Percentiles rank a stretch among this genome's conserved stretches.
These are phyloP conservation scores for Aegithalos caudatus DNA, from an alignment of 2,113 vertebrate species.

Conservation along the genomic window DNA sequence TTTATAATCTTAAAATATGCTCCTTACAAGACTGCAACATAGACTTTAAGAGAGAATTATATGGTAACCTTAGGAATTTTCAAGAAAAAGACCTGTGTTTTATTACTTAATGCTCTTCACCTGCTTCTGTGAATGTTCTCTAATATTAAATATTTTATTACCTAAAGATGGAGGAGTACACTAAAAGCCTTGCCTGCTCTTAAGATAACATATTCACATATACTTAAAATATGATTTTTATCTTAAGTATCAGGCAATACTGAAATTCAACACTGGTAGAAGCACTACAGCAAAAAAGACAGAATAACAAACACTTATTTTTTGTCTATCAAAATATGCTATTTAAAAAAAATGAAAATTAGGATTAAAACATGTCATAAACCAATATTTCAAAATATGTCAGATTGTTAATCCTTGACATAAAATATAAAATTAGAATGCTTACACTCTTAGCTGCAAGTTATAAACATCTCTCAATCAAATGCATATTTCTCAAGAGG, in stretches of 20 bases:
- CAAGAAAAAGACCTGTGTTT: fast-evolving
- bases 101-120: neutral
- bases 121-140: neutral
- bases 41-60: neutral
- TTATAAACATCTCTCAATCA: neutral
- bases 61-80: neutral
- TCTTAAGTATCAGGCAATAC: neutral
- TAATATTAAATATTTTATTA: neutral
- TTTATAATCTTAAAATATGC: neutral
- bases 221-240: neutral
- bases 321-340: neutral
- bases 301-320: neutral
- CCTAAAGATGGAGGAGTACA: neutral
- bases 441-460: neutral
- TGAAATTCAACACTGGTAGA: neutral
- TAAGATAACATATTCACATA: neutral
- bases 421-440: neutral
- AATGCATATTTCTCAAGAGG: neutral
- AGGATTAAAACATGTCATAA: neutral
- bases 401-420: neutral
- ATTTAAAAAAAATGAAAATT: neutral
- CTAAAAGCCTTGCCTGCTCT: neutral
- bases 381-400: neutral
- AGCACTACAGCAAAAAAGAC: neutral
- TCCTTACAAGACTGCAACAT: neutral